Conservation (phyloP, 2,113 vertebrate genomes). For the Symphodus melops region DNA sequence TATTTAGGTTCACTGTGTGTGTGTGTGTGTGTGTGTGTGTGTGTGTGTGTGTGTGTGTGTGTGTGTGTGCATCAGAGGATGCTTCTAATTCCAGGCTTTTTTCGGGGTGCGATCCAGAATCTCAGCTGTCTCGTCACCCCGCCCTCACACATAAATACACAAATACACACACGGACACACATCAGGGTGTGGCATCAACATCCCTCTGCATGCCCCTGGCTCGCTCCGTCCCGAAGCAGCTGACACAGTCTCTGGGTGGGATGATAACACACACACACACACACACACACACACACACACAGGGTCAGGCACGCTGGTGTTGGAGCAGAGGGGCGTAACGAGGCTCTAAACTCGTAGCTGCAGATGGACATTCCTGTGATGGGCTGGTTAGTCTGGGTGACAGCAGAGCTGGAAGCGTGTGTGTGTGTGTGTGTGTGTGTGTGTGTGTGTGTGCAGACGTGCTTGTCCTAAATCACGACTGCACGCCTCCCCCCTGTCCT, state of each 20-base stretch:
- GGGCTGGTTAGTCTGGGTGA: slow-evolving; percentile 74
- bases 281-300: slow-evolving; percentile 34
- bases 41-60: slow-evolving; percentile 30
- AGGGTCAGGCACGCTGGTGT: slow-evolving; percentile 16
- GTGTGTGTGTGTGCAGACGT: slow-evolving; percentile 17
- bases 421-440: slow-evolving; percentile 16
- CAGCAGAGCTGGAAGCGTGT: slow-evolving; percentile 25
- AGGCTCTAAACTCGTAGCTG: slow-evolving; percentile 49
- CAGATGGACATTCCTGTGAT: slow-evolving; percentile 81
- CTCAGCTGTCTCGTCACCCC: slow-evolving; percentile 81
- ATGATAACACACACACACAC: slow-evolving; percentile 38
- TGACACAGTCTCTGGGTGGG: slow-evolving; percentile 70
- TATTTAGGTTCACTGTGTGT: slow-evolving; percentile 58
- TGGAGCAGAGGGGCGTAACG: slow-evolving; percentile 14
- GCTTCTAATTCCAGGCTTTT: slow-evolving; percentile 82
- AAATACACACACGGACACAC: slow-evolving; percentile 44
- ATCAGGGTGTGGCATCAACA: slow-evolving; percentile 77
- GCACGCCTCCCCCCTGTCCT: slow-evolving; percentile 53
- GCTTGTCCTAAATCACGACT: slow-evolving; percentile 64
- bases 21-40: slow-evolving; percentile 43
- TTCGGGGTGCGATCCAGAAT: slow-evolving; percentile 79
- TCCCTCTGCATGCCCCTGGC: slow-evolving; percentile 63
- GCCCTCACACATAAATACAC: slow-evolving; percentile 56
- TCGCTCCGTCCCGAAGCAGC: slow-evolving; percentile 71
- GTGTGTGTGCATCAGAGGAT: slow-evolving; percentile 66